Evolutionary conservation across 2,113 vertebrate species (phyloP).

Genomic region (Colinus virginianus): DNA sequence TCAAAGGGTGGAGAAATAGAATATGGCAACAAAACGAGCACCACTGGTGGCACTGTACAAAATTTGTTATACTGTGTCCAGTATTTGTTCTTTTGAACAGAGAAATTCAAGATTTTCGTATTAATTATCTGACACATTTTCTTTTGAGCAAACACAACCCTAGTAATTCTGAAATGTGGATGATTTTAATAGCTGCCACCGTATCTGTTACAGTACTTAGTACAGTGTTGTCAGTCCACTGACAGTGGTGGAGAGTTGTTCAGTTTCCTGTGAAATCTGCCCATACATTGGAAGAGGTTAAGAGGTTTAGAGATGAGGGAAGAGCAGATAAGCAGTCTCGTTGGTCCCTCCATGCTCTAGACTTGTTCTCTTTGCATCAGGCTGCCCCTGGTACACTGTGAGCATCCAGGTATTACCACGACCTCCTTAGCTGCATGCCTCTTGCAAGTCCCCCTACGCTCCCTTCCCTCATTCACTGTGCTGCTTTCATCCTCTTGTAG

Average conservation of each 20-base stretch:
- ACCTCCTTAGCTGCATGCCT: not conserved
- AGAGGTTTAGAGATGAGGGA: not conserved
- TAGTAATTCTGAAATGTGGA: not conserved
- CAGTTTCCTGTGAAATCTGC: not conserved
- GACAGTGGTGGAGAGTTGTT: not conserved
- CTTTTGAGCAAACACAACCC: not conserved
- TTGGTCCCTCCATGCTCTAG: not conserved
- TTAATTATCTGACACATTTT: not conserved
- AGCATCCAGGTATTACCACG: not conserved
- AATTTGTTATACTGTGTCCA: not conserved
- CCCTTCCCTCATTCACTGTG: not conserved
- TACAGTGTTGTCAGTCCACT: not conserved
- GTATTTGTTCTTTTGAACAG: not conserved
- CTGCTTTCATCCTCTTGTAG: not conserved
- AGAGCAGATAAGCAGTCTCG: not conserved
- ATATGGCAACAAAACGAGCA: not conserved
- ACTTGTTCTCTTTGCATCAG: not conserved
- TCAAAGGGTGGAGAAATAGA: not conserved
- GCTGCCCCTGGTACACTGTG: not conserved
- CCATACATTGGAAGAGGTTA: accelerated
- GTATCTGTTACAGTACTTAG: not conserved
- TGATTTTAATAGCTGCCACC: not conserved
- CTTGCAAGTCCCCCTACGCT: not conserved
- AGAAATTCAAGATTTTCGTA: not conserved
- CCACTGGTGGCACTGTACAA: not conserved